Base-by-base conservation (phyloP, 2,113 vertebrate species). In the Anolis sagrei region DNA sequence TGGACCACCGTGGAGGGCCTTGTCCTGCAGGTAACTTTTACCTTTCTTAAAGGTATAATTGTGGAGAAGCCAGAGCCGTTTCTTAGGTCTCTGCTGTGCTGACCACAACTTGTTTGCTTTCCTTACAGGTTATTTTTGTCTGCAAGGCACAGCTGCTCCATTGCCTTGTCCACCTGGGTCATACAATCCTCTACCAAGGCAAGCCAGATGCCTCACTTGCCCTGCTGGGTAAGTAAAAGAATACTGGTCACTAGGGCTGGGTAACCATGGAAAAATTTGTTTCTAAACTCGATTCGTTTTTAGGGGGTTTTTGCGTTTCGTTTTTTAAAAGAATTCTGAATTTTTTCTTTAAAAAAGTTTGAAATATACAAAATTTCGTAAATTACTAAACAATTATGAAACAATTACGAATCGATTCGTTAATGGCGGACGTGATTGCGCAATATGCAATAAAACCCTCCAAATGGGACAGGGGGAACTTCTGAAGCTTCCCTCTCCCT, bases 51-150 rank as follows among this genome's bases (percentile, higher is more conserved):
- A 29, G 39, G 29, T 1, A 2, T 2, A n/a, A 69, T 6, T 27
- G 5, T 21, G 19, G 2, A 25, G 34, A 14, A 64, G 21, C 7
- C 32, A 54, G 49, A 54, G 5, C 39, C 2, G 39, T 61, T 19
- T 61, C 58, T 16, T 61, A 36, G 76, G 1, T 7, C 14, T 23
- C 8, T 48, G n/a, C 23, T 29, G 10, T 48, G 34, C 23, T 29
- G 11, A 0, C 49, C 58, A 58, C 36, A 49, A 81, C 19, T 39
- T 76, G n/a, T 2, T 11, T 89, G 3, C 27, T 66, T 74, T 34
- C 62, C 78, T 79, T 87, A 25, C 91, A 99, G 98, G 98, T 49
- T 94, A 97, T 95, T 98, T 97, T 92, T 99, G 98, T 82, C 96
- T 97, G 54, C 79, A 73, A 82, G 97, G 97, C 76, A 96, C 97